Evolutionary conservation across 2,113 vertebrate genomes (phyloP).

Genomic region (Suricata suricatta): DNA sequence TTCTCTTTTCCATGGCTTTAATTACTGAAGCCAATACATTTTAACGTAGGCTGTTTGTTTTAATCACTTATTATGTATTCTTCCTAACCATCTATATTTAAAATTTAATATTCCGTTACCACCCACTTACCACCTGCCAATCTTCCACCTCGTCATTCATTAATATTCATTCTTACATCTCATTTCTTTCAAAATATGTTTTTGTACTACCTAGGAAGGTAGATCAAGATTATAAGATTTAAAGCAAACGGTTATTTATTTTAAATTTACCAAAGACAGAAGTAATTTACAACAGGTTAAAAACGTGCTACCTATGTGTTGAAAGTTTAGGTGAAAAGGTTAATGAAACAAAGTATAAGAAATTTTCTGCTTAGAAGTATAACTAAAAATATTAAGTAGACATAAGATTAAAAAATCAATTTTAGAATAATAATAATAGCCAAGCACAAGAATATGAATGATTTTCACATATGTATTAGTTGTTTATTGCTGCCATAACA

Average conservation of each 20-base stretch:
- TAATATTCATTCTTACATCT: background rate
- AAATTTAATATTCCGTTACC: background rate
- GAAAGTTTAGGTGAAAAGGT: background rate
- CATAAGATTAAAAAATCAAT: background rate
- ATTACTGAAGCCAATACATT: background rate
- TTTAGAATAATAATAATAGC: background rate
- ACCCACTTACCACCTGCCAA: background rate
- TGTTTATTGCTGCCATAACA: background rate
- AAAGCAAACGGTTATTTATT: background rate
- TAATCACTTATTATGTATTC: background rate
- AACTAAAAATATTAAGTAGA: background rate
- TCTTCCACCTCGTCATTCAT: background rate
- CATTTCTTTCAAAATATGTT: background rate
- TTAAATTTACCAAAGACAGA: background rate
- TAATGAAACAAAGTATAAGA: background rate
- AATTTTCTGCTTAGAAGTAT: background rate
- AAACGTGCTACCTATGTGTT: background rate
- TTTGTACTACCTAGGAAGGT: background rate
- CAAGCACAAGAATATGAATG: background rate
- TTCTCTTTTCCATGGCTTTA: background rate
- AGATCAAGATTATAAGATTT: background rate
- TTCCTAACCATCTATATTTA: background rate
- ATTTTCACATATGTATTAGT: background rate
- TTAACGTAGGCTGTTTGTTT: background rate
- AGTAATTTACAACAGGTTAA: background rate